Percentiles rank a stretch among this genome's conserved stretches.
phyloP scores from a whole-genome alignment of 2,113 vertebrate species.

The Muscicapa adusta region DNA sequence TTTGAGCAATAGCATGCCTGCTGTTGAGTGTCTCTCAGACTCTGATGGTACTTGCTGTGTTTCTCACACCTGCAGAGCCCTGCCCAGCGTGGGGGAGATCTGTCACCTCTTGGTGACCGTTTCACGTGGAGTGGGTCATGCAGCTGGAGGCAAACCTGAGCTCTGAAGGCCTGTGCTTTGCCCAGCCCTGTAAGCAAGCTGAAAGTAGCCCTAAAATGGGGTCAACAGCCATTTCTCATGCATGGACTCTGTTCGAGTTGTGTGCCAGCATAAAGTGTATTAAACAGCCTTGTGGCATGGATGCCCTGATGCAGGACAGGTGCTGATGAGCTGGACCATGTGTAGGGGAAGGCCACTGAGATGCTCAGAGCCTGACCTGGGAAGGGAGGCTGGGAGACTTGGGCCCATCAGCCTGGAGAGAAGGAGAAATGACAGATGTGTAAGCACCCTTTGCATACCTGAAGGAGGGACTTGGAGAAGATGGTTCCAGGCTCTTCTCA shows the following conservation, averaged over 20 bases:
- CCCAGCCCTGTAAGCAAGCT: neutral
- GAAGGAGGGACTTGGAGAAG: neutral
- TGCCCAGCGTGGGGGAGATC: rapidly evolving
- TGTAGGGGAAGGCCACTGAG: neutral
- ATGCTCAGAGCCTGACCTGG: neutral
- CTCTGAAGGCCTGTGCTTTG: neutral
- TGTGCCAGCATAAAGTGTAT: neutral
- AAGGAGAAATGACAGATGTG: neutral
- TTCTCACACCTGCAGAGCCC: rapidly evolving
- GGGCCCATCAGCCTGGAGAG: neutral
- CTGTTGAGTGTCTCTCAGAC: neutral
- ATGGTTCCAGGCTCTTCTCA: neutral
- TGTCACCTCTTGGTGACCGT: neutral
- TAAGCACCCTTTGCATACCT: neutral
- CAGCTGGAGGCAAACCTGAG: neutral
- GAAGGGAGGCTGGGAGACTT: neutral
- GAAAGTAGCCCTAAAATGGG: neutral
- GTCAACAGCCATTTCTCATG: neutral
- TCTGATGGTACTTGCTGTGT: neutral
- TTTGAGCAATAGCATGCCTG: neutral
- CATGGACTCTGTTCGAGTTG: neutral
- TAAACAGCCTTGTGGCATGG: neutral
- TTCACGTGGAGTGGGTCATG: neutral
- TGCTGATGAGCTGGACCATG: neutral
- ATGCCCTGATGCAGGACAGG: neutral